Conservation (phyloP, 1,140 invertebrate species). For the Pectinophora gossypiella region DNA sequence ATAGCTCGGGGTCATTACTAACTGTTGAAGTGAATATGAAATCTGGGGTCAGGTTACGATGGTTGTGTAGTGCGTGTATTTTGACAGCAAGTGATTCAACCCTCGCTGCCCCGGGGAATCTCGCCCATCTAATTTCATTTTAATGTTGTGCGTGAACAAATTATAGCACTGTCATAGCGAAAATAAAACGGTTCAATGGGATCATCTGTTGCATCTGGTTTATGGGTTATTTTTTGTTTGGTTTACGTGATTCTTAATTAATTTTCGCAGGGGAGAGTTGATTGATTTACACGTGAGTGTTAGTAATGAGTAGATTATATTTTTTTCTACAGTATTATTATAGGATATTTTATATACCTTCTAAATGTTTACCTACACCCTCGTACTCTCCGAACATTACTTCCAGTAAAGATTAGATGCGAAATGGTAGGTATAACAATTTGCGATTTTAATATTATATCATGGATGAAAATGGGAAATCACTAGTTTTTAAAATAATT, state of each 20-base stretch:
- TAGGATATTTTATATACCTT: too few relatives aligned
- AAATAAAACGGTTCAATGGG: conserved; percentile 53
- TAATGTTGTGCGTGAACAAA: conserved; percentile 64
- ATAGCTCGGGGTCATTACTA: background rate
- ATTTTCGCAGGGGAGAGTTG: conserved; percentile 37
- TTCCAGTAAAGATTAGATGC: too few relatives aligned
- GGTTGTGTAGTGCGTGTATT: conserved; percentile 42
- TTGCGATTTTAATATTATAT: too few relatives aligned
- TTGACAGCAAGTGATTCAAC: conserved; percentile 50
- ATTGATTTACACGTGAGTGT: conserved; percentile 42
- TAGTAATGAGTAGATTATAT: too few relatives aligned
- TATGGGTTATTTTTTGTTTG: conserved; percentile 43
- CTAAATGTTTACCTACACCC: too few relatives aligned
- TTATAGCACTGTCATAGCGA: conserved; percentile 65
- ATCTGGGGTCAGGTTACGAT: background rate
- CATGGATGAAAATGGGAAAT: too few relatives aligned
- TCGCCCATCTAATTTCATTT: conserved; percentile 57
- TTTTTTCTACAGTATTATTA: too few relatives aligned
- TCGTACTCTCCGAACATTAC: too few relatives aligned
- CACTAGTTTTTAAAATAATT: too few relatives aligned
- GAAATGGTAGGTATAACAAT: too few relatives aligned
- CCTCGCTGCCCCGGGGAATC: conserved; percentile 31
- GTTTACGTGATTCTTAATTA: conserved; percentile 56
- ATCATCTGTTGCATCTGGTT: conserved; percentile 56
- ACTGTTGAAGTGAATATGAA: background rate